Conservation (phyloP, 2,113 vertebrate genomes). For the Corynorhinus townsendii region DNA sequence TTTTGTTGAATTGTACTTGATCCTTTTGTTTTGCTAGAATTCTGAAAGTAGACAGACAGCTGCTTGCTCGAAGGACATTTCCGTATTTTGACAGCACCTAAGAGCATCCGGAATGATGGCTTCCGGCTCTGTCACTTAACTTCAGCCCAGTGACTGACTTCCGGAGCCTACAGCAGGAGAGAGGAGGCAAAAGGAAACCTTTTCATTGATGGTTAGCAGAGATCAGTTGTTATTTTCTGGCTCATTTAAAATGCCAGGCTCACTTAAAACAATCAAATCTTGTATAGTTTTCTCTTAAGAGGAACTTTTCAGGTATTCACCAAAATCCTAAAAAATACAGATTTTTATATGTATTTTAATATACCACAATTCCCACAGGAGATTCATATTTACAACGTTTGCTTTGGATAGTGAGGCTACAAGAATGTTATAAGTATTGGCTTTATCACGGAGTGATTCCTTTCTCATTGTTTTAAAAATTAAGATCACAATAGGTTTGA, state of each 20-base stretch:
- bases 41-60: neutral
- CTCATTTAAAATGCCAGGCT: conserved; percentile 29
- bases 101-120: conserved; percentile 6
- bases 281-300: neutral
- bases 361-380: neutral
- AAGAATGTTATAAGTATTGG: neutral
- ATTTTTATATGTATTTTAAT: neutral
- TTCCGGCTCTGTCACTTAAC: conserved; percentile 18
- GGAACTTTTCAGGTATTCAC: neutral
- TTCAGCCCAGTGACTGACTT: neutral
- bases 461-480: neutral
- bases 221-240: neutral
- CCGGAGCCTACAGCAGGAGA: conserved; percentile 10
- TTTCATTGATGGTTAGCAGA: conserved; percentile 49
- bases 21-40: conserved; percentile 1
- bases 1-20: neutral
- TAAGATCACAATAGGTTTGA: neutral
- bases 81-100: conserved; percentile 9
- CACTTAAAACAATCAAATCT: conserved; percentile 23
- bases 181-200: neutral
- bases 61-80: neutral
- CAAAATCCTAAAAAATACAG: neutral
- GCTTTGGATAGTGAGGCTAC: neutral
- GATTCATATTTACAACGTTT: conserved; percentile 13
- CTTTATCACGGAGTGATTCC: neutral